Percentiles rank a stretch among this genome's conserved stretches.
Conservation (phyloP, 1,140 invertebrate genomes). For the Drosophila santomea region DNA sequence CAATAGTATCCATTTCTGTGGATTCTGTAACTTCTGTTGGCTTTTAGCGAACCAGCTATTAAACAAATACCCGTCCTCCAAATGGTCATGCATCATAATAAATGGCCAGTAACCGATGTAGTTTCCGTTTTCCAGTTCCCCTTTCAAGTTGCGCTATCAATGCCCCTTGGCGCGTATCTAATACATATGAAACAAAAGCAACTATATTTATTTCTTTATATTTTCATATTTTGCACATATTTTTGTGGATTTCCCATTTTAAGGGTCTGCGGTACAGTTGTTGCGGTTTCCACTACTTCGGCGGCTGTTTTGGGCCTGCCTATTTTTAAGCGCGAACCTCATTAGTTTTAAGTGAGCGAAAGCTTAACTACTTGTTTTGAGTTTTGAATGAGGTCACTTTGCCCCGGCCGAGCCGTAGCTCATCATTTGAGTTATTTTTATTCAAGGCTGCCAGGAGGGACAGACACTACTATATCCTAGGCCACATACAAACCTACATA, state of each 20-base stretch:
- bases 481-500: slow-evolving; percentile 15
- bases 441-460: slow-evolving; percentile 71
- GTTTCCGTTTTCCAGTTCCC: slow-evolving; percentile 15
- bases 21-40: slow-evolving; percentile 8
- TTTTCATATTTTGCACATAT: slow-evolving; percentile 35
- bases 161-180: slow-evolving; percentile 16
- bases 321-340: slow-evolving; percentile 78
- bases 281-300: slow-evolving; percentile 48
- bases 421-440: slow-evolving; percentile 81
- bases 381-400: slow-evolving; percentile 82
- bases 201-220: slow-evolving; percentile 35
- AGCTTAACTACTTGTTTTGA: slow-evolving; percentile 83
- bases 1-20: slow-evolving; percentile 7
- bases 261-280: slow-evolving; percentile 60
- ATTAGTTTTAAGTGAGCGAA: slow-evolving; percentile 82
- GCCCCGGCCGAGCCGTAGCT: slow-evolving; percentile 55
- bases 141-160: slow-evolving; percentile 42
- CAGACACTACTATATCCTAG: slow-evolving; percentile 35
- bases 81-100: slow-evolving; percentile 71
- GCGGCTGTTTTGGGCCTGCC: slow-evolving; percentile 34
- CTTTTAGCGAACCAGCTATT: slow-evolving; percentile 15
- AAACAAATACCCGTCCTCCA: slow-evolving; percentile 17
- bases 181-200: neutral
- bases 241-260: slow-evolving; percentile 39
- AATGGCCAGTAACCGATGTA: slow-evolving; percentile 60